Conservation (phyloP, 2,113 vertebrate species). For the Peromyscus californicus region DNA sequence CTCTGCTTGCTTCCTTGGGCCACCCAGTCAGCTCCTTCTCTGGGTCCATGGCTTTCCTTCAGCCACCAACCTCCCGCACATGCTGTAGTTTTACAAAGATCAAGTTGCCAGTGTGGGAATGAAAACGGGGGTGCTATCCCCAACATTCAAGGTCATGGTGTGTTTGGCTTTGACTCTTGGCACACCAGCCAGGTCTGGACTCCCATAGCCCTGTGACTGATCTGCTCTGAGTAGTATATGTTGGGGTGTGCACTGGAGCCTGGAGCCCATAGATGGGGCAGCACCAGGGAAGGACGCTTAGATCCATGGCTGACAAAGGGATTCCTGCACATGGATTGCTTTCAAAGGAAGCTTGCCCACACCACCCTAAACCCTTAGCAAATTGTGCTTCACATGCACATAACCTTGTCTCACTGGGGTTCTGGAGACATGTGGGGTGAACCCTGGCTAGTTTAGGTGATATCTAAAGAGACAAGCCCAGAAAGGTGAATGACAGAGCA, state of each 20-base stretch:
- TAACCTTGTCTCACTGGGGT: background rate
- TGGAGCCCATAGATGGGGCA: accelerated
- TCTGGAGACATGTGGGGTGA: background rate
- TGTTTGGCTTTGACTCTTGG: background rate
- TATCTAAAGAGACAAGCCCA: background rate
- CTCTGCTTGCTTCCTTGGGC: too few species aligned
- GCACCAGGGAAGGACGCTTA: background rate
- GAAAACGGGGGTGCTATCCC: background rate
- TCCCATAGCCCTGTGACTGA: background rate
- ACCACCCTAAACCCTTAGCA: background rate
- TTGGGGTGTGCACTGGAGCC: background rate
- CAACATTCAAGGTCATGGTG: accelerated
- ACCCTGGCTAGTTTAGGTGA: background rate
- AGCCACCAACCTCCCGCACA: background rate
- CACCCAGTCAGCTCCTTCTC: background rate
- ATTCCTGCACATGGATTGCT: background rate
- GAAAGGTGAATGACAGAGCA: background rate
- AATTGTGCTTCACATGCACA: background rate
- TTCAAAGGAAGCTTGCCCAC: background rate
- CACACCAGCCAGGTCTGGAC: background rate
- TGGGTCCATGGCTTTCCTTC: background rate
- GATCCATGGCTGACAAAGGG: too few species aligned
- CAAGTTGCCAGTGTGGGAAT: background rate
- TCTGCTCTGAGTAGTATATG: background rate
- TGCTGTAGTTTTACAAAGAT: background rate